A percentile compares a stretch with the other conserved stretches of the same genome.
These are phyloP conservation scores for Drosophila subobscura DNA, from an alignment of 1,140 invertebrate species.

Conservation along the genomic window DNA sequence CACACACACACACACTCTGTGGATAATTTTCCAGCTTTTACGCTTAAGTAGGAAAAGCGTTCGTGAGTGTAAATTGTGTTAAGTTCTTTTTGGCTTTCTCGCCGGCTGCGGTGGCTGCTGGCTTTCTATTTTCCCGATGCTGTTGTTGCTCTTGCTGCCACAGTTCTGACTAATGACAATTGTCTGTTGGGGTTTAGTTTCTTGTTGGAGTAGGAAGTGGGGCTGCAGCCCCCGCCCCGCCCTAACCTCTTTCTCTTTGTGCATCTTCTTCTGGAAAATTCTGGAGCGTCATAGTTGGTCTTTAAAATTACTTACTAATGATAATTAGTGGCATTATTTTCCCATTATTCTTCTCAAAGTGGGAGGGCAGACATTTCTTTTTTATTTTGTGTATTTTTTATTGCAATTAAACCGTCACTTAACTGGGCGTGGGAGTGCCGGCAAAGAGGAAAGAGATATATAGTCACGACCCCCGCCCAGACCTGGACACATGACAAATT, in stretches of 20 bases:
- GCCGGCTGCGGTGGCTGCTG: conserved; percentile 9
- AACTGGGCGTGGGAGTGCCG: conserved; percentile 69
- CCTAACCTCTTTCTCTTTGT: conserved; percentile 18
- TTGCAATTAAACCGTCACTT: conserved; percentile 75
- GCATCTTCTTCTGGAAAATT: conserved; percentile 49
- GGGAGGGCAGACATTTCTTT: conserved; percentile 33
- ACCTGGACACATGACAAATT: conserved; percentile 59
- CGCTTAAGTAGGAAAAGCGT: conserved; percentile 73
- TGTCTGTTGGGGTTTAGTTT: background rate
- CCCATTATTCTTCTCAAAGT: conserved; percentile 70
- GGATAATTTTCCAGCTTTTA: conserved; percentile 65
- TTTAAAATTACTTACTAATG: conserved; percentile 70
- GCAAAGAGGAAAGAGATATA: conserved; percentile 7
- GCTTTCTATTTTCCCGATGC: conserved; percentile 65
- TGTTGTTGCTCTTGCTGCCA: conserved; percentile 33
- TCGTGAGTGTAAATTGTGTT: conserved; percentile 80
- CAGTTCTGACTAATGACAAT: conserved; percentile 70
- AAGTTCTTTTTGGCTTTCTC: conserved; percentile 79
- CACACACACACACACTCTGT: conserved; percentile 15
- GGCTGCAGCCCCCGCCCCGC: background rate
- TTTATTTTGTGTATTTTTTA: conserved; percentile 33
- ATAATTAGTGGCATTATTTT: conserved; percentile 79
- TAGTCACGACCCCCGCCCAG: conserved; percentile 17
- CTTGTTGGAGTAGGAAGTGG: conserved; percentile 52
- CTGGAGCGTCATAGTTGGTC: conserved; percentile 56